Conservation (phyloP, 2,888 invertebrate species). For the Leptura quadrifasciata region DNA sequence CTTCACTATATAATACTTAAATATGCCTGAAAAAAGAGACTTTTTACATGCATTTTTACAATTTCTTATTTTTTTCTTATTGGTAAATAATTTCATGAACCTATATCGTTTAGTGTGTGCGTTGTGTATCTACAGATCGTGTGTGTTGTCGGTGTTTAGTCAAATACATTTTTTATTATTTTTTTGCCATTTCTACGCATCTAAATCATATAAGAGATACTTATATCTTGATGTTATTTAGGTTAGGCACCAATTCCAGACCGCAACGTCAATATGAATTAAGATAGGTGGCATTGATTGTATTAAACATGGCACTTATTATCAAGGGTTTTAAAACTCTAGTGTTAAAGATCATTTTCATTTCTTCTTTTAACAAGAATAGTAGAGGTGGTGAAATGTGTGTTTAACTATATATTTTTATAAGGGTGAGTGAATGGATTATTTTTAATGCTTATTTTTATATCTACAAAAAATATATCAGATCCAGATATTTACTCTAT, state of each 20-base stretch:
- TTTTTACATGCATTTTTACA: neutral
- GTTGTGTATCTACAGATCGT: too few species aligned
- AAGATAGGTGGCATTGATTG: conserved; percentile 46
- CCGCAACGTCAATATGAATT: conserved; percentile 35
- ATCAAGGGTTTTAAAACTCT: conserved; percentile 30
- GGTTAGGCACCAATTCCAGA: conserved; percentile 32
- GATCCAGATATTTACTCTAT: too few species aligned
- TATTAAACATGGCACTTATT: conserved; percentile 29
- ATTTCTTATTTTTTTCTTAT: neutral
- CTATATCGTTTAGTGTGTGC: neutral
- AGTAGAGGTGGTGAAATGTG: neutral
- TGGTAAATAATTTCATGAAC: too few species aligned
- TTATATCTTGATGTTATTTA: conserved; percentile 27
- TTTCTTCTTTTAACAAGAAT: conserved; percentile 8
- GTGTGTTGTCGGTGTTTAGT: neutral
- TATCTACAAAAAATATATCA: neutral
- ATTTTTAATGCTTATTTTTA: conserved; percentile 4
- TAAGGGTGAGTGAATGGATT: neutral
- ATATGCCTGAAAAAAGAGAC: too few species aligned
- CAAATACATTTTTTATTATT: neutral
- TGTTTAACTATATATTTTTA: conserved; percentile 4
- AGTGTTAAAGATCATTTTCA: conserved; percentile 30
- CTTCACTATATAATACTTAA: too few species aligned
- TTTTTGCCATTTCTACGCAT: neutral
- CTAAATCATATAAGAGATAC: neutral